Evolutionary conservation across 1,140 invertebrate species (phyloP), one percentile per base, ranked within the genome.

Genomic region (Temnothorax nylanderi): DNA sequence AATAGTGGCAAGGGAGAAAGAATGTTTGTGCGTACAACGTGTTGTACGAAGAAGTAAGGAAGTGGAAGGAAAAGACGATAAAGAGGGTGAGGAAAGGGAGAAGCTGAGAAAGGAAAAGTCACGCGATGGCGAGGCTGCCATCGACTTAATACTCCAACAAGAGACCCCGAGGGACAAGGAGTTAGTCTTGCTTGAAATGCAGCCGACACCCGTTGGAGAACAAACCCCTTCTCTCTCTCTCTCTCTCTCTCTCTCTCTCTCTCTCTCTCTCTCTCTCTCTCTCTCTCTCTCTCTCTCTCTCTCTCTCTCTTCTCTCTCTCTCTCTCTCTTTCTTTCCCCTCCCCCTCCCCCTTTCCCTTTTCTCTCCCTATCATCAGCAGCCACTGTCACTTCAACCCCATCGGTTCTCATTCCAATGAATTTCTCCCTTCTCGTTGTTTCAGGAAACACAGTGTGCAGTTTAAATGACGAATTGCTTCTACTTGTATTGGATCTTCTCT

Each of bases 101-200:
- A 64, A 74, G 3, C 10, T 3, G 62, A 34, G 74, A 87, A 77
- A 76, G 65, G 58, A 74, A 69, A 69, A 58, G 54, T 37, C 74
- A 32, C 32, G 47, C 21, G 65, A 86, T 64, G 64, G 80, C 51
- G 65, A 89, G 74, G 85, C 85, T 86, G 64, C 41, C 78, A 69
- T 92, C 84, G 91, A 89, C 87, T 91, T 90, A 91, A 91, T 92
- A 91, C 88, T 72, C 71, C 60, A 87, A 54, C 84, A 89, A 92
- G 89, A 87, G 86, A 84, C 26, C 54, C 67, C 72, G 88, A 88
- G 77, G 58, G 75, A 47, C 60, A 60, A 87, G 51, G 87, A 92
- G 90, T 91, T 90, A 88, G 89, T 86, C 89, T 90, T 92, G 92
- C 18, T 93, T 93, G 93, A 93, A 91, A 93, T 93, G 92, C 92